Base-by-base conservation (phyloP, 2,888 invertebrate genomes). In the Cacoxenus indagator region DNA sequence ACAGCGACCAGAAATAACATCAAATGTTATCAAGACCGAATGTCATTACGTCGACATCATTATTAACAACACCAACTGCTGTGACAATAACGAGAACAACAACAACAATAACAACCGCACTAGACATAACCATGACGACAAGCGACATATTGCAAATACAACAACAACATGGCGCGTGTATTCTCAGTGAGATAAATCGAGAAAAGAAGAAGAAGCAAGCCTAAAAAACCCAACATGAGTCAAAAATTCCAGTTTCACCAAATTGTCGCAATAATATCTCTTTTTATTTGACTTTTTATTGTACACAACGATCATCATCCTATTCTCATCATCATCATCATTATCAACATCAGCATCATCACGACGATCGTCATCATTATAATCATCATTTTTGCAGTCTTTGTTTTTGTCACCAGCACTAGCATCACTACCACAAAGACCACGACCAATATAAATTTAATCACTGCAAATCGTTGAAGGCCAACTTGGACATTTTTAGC, bases 401-500 rank as follows among this genome's bases (percentile, higher is more conserved):
- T 14, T 37, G 31, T 31, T 9, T 5, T 9, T 9, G 27, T 4
- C 55, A 55, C 5, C 22, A 55, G 4, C 19, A 55, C 17, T 11
- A 55, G 55, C 55, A 55, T 14, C 55, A 55, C 24, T 55, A 57
- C 54, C 19, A 24, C 54, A 51, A 19, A 51, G 17, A 17, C 51
- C 3, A 11, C 24, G 1, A 54, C 24, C 54, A 24, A 43, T 51
- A 51, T 19, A 51, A 17, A 51, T 51, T 81, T 78, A 81, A 81
- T 81, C 82, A 73, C 72, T 80, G 80, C 78, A 78, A 78, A 64
- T 72, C 73, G 74, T 68, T 72, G 83, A 81, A 81, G 81, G 81
- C 83, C 81, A 83, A 75, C 80, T 76, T 75, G 72, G 82, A 51
- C 51, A 51, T 51, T 51, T 51, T 51, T 22, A 51, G 51, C 51